Evolutionary conservation across 2,113 vertebrate species (phyloP).

Genomic region (human): GRCh38 chr9:136961501-136962000

Average conservation of each 20-base stretch:
- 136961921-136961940: too few relatives aligned
- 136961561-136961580: background rate
- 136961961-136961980: background rate
- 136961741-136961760: background rate
- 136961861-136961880: background rate
- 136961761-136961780: background rate
- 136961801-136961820: background rate
- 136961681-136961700: background rate
- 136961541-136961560: background rate
- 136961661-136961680: background rate
- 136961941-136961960: background rate
- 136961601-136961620: background rate
- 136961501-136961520: background rate
- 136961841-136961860: background rate
- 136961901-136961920: background rate
- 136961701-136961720: accelerated
- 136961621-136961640: background rate
- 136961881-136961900: accelerated
- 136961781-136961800: accelerated
- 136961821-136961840: background rate
- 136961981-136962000: accelerated
- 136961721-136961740: accelerated
- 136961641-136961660: background rate
- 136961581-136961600: background rate
- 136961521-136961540: background rate